Evolutionary conservation across 2,888 invertebrate genomes (phyloP).

Genomic region (Lasioglossum vierecki): DNA sequence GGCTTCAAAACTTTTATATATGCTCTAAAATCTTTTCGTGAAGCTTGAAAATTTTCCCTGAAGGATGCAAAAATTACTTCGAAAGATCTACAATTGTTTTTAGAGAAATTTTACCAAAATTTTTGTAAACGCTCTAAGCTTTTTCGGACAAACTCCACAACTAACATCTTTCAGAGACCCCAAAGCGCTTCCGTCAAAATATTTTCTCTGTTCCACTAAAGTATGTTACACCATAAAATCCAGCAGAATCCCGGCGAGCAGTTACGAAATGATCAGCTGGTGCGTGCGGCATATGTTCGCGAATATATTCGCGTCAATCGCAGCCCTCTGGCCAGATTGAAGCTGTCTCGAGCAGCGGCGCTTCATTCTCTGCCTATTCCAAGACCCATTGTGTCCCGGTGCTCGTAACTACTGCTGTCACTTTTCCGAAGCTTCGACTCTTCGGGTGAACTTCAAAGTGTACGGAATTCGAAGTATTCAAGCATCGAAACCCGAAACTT

Average conservation of each 20-base stretch:
- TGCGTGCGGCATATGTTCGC: background rate
- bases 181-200: background rate
- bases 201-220: background rate
- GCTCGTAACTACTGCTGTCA: background rate
- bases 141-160: too few species aligned
- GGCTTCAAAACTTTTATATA: too few species aligned
- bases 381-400: background rate
- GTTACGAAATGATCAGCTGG: background rate
- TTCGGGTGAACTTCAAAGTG: too few species aligned
- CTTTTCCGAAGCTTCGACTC: too few species aligned
- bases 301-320: background rate
- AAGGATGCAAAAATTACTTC: too few species aligned
- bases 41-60: too few species aligned
- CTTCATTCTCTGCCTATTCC: background rate
- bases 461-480: too few species aligned
- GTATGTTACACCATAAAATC: too few species aligned
- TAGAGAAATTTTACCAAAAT: too few species aligned
- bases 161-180: background rate
- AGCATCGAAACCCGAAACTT: too few species aligned
- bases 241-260: background rate
- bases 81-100: background rate
- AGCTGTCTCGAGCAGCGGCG: background rate
- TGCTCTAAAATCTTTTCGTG: too few species aligned
- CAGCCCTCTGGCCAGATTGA: background rate
- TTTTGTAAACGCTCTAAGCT: background rate